phyloP scores from a whole-genome alignment of 2,113 vertebrate species.

The Lepisosteus osseus region DNA sequence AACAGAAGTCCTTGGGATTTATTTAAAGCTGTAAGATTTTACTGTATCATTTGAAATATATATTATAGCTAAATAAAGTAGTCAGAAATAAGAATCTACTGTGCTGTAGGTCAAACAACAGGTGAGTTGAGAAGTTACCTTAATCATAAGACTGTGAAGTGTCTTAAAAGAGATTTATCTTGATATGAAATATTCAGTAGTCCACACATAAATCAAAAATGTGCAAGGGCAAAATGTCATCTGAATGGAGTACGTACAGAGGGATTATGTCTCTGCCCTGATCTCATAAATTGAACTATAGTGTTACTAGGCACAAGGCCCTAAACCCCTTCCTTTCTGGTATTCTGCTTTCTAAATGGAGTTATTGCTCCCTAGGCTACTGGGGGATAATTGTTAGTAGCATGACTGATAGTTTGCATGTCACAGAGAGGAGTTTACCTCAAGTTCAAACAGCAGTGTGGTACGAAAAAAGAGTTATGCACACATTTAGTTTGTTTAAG shows the following conservation, averaged over 20 bases:
- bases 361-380: not conserved
- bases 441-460: too few relatives aligned
- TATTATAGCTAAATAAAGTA: too few relatives aligned
- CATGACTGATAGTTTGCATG: not conserved
- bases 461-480: not conserved
- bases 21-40: too few relatives aligned
- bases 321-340: not conserved
- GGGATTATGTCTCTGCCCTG: not conserved
- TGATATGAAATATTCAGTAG: slow-evolving; percentile 19
- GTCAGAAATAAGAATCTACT: too few relatives aligned
- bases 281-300: slow-evolving; percentile 1
- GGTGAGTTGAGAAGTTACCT: too few relatives aligned
- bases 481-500: not conserved
- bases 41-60: too few relatives aligned
- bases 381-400: not conserved
- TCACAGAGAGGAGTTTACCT: not conserved
- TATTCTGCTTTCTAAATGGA: too few relatives aligned
- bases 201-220: slow-evolving; percentile 24
- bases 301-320: not conserved
- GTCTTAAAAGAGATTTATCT: slow-evolving; percentile 5
- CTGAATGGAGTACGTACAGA: not conserved
- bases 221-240: slow-evolving; percentile 29
- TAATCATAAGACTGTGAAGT: too few relatives aligned
- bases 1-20: too few relatives aligned
- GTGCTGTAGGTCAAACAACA: too few relatives aligned